Base-by-base conservation (phyloP, 2,113 vertebrate species). In the Balaenoptera acutorostrata region DNA sequence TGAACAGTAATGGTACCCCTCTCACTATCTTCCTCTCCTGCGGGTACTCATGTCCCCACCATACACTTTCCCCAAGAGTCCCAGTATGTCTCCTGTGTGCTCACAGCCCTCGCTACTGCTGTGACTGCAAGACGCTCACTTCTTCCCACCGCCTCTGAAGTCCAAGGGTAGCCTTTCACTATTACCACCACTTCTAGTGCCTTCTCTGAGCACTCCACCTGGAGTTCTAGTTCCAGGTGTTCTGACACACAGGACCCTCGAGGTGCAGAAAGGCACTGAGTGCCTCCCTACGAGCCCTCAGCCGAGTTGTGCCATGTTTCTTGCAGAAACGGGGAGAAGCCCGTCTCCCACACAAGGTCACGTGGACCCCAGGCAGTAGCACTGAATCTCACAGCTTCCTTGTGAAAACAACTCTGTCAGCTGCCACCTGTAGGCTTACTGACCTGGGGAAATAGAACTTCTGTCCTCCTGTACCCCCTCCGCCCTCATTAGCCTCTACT, bases 1-100 rank as follows among this genome's bases (percentile, higher is more conserved):
- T 0, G 21, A 82, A 52, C 18, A 41, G 25, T 27, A 36, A 17
- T n/a, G 31, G 69, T 4, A 6, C 29, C 17, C 0, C 1, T 44
- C 10, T 39, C 21, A 27, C 55, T 31, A 2, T 64, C 12, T 49
- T 18, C 36, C 17, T 88, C 39, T 11, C 5, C 5, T 2, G 5
- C 46, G 41, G 80, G 18, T 25, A 63, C 27, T 23, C 23, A 31
- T 14, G 31, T 61, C 41, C n/a, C 36, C 17, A 31, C 33, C 14
- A 29, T 2, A 3, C 4, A 17, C 2, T 6, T 18, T 49, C 44
- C 83, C 33, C 9, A 9, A 52, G 52, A 39, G 13, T 36, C 17
- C 44, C 7, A 8, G 49, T 33, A 7, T 6, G 6, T 55, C 27
- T 81, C 33, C 13, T 5, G 12, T 4, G 25, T 2, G 17, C 17